phyloP scores from a whole-genome alignment of 2,113 vertebrate genomes.

The Oreotrochilus melanogaster region DNA sequence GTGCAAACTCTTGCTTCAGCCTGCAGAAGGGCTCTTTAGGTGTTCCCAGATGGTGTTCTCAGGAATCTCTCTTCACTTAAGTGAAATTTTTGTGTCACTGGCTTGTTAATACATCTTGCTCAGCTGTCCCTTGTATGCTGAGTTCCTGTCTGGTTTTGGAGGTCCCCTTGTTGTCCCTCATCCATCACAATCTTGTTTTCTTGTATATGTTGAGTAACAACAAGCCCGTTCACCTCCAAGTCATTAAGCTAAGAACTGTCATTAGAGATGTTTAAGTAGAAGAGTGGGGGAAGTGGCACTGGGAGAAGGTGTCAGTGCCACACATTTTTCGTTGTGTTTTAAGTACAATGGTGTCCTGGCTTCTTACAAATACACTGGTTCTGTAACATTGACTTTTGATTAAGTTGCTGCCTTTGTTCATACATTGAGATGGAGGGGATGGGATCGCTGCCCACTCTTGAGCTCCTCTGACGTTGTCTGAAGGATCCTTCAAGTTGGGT shows the following conservation, averaged over 20 bases:
- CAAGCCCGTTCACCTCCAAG: not conserved
- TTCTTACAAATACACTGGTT: not conserved
- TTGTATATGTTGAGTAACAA: not conserved
- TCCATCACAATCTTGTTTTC: not conserved
- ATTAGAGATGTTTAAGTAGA: not conserved
- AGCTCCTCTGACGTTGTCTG: not conserved
- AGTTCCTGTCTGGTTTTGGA: not conserved
- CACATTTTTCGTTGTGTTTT: not conserved
- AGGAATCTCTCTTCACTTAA: constrained; percentile 35
- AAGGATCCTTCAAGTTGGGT: not conserved
- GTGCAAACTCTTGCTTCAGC: not conserved
- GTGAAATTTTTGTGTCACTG: not conserved
- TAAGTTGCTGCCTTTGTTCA: not conserved
- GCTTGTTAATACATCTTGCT: not conserved
- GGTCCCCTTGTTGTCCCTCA: not conserved
- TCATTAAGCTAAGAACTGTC: not conserved
- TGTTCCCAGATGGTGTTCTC: constrained; percentile 36
- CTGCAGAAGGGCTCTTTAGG: constrained; percentile 39
- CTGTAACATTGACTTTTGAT: not conserved
- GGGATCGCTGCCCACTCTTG: not conserved
- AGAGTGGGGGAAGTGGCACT: not conserved
- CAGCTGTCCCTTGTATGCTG: not conserved
- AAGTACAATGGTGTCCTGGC: not conserved
- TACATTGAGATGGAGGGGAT: not conserved
- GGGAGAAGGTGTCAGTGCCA: not conserved